Conservation (phyloP, 2,888 invertebrate genomes). For the Lasius fuliginosus region DNA sequence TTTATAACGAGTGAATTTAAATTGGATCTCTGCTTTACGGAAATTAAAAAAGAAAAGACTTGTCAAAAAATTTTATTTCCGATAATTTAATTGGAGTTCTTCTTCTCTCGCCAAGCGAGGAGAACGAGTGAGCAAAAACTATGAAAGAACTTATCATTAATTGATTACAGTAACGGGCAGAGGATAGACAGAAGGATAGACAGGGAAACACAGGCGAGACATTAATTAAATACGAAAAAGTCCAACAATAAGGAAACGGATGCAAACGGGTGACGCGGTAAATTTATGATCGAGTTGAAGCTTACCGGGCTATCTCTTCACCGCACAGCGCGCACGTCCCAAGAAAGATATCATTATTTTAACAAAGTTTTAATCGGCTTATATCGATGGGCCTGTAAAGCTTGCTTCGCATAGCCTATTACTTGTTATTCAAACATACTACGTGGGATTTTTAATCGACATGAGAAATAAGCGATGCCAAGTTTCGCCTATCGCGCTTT, state of each 20-base stretch:
- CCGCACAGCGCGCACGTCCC: background rate
- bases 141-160: conserved; percentile 1
- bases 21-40: background rate
- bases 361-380: conserved; percentile 52
- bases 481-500: conserved; percentile 44
- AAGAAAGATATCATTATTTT: conserved; percentile 38
- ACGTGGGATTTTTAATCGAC: conserved; percentile 44
- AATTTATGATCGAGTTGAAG: conserved; percentile 44
- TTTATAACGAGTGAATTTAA: background rate
- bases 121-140: background rate
- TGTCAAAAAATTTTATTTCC: background rate
- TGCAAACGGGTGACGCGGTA: conserved; percentile 20
- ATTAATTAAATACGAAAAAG: conserved; percentile 41
- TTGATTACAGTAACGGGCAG: conserved; percentile 11
- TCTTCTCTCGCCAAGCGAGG: background rate
- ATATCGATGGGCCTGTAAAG: conserved; percentile 43
- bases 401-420: conserved; percentile 42
- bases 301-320: background rate
- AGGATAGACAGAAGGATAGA: background rate
- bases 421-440: conserved; percentile 4
- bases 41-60: background rate
- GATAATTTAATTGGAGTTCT: conserved; percentile 2
- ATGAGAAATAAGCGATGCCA: conserved; percentile 22
- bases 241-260: conserved; percentile 11
- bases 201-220: background rate